Conservation (phyloP, 2,113 vertebrate species). For the Mus spicilegus region DNA sequence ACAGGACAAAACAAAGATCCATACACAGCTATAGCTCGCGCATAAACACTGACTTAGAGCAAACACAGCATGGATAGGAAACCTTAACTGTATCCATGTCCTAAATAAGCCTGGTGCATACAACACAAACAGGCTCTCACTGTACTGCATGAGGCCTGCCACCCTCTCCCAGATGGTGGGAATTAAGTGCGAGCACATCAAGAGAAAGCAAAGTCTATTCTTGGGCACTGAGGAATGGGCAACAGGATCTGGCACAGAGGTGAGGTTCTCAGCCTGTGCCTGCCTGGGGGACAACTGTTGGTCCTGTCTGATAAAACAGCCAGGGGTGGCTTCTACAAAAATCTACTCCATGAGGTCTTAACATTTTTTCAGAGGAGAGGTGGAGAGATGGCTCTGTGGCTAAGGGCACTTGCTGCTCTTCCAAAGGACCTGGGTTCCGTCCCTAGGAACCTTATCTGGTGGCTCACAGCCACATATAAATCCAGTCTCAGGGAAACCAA, state of each 20-base stretch:
- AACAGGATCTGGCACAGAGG: background rate
- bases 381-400: background rate
- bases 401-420: background rate
- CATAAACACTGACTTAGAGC: background rate
- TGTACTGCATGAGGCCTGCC: background rate
- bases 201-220: constrained; percentile 46
- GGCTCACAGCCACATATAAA: background rate
- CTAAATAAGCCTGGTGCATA: constrained; percentile 14
- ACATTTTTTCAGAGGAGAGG: background rate
- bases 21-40: background rate
- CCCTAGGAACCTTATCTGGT: background rate
- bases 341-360: background rate
- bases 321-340: constrained; percentile 29
- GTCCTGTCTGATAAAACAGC: constrained; percentile 48
- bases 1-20: constrained; percentile 36
- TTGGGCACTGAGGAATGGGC: background rate
- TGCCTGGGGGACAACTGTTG: background rate
- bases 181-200: constrained; percentile 49
- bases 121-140: background rate
- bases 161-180: constrained; percentile 36
- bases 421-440: background rate
- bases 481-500: background rate
- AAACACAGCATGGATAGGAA: constrained; percentile 28
- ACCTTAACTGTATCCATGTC: background rate
- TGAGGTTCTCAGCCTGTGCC: background rate